A percentile compares a stretch with the other conserved stretches of the same genome.
These are phyloP conservation scores for Drosophila tanythrix DNA, from an alignment of 2,888 invertebrate species.

Conservation along the genomic window DNA sequence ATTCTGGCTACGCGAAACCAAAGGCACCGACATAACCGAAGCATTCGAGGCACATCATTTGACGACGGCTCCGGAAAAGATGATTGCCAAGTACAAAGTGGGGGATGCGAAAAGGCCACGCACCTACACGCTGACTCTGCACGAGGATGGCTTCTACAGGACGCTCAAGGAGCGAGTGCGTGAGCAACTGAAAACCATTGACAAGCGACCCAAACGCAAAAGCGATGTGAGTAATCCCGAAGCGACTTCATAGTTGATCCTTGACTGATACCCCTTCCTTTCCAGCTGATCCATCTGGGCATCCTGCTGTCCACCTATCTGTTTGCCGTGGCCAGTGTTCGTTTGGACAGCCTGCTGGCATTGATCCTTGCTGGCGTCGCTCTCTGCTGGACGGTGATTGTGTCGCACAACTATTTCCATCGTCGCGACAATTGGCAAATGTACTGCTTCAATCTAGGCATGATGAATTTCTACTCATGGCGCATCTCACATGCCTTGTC, in stretches of 20 bases:
- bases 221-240: constrained; percentile 81
- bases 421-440: constrained; percentile 91
- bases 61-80: constrained; percentile 86
- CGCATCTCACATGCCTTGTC: constrained; percentile 91
- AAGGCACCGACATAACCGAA: constrained; percentile 93
- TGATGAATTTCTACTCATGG: constrained; percentile 88
- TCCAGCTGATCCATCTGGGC: constrained; percentile 83
- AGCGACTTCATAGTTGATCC: neutral
- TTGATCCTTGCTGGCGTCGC: constrained; percentile 86
- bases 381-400: constrained; percentile 87
- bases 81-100: constrained; percentile 89
- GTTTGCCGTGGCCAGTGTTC: constrained; percentile 83
- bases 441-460: constrained; percentile 90
- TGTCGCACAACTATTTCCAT: constrained; percentile 92
- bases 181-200: constrained; percentile 86
- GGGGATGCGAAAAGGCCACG: constrained; percentile 88
- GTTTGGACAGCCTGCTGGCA: constrained; percentile 77
- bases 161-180: constrained; percentile 88
- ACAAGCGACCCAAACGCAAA: constrained; percentile 81
- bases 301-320: constrained; percentile 83
- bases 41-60: constrained; percentile 91
- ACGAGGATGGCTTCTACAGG: constrained; percentile 90
- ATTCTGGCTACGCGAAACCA: constrained; percentile 90
- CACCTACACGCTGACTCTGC: constrained; percentile 90
- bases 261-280: neutral